Conservation (phyloP, 1,140 invertebrate genomes). For the Hycleus phaleratus region DNA sequence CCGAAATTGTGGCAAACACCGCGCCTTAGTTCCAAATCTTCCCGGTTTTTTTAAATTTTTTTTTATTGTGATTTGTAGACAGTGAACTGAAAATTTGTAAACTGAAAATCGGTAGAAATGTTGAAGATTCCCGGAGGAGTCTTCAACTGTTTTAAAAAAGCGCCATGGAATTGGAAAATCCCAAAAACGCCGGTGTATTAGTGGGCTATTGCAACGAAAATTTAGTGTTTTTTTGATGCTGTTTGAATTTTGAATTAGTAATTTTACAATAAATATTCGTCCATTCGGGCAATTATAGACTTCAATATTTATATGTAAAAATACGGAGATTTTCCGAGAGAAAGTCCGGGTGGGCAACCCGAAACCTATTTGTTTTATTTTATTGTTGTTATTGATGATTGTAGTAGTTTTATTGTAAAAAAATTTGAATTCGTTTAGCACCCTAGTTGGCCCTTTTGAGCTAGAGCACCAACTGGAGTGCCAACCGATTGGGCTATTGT, state of each 20-base stretch:
- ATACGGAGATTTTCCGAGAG: constrained; percentile 23
- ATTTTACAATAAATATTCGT: constrained; percentile 44
- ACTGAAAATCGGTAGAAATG: no score
- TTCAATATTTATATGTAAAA: constrained; percentile 40
- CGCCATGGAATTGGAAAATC: not conserved
- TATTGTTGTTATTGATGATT: not conserved
- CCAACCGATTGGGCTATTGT: constrained; percentile 38
- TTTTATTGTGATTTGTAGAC: no score
- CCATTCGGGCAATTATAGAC: constrained; percentile 40
- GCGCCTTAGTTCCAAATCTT: no score
- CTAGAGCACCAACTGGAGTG: not conserved
- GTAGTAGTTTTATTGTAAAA: constrained; percentile 19
- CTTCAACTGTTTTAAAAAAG: not conserved
- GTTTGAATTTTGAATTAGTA: constrained; percentile 21
- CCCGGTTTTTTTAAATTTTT: no score
- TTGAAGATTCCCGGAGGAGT: no score
- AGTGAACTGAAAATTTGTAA: no score
- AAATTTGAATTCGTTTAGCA: constrained; percentile 23
- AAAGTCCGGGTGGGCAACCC: not conserved
- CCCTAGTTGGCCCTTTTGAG: no score
- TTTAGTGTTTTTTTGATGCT: constrained; percentile 11
- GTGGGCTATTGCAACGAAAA: constrained; percentile 34
- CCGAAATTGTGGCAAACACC: no score
- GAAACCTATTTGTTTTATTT: not conserved
- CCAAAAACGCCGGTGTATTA: constrained; percentile 1